These are phyloP conservation scores for Dynastes tityus DNA, from an alignment of 2,888 invertebrate genomes.

Conservation along the genomic window DNA sequence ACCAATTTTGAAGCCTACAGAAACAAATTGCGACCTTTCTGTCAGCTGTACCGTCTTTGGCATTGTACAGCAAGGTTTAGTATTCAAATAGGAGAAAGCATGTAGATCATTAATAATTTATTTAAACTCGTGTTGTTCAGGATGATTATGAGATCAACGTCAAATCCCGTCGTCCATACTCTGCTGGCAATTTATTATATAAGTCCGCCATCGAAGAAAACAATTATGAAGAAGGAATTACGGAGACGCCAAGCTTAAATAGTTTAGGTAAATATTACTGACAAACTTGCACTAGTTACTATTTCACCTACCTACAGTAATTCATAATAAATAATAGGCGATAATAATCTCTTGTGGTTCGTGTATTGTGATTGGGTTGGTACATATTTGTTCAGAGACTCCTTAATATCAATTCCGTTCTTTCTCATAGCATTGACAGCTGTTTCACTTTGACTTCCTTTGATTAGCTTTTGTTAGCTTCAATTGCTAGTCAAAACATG, in stretches of 20 bases:
- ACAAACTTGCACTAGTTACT: too few relatives aligned
- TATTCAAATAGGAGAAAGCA: constrained; percentile 17
- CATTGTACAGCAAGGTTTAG: constrained; percentile 52
- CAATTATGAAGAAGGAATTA: background rate
- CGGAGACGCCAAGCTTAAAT: constrained; percentile 29
- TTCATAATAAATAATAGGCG: too few relatives aligned
- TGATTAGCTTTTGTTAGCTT: too few relatives aligned
- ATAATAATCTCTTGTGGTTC: too few relatives aligned
- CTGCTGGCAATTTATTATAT: constrained; percentile 61
- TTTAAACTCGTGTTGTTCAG: constrained; percentile 51
- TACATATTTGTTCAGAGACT: too few relatives aligned
- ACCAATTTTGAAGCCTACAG: constrained; percentile 61
- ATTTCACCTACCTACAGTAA: too few relatives aligned
- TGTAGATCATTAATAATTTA: background rate
- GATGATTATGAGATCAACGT: constrained; percentile 56
- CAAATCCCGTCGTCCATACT: constrained; percentile 63
- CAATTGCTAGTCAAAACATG: too few relatives aligned
- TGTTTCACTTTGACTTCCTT: too few relatives aligned
- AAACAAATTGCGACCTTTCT: constrained; percentile 63
- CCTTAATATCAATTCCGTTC: too few relatives aligned
- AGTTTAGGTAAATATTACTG: constrained; percentile 30
- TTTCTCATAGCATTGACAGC: too few relatives aligned
- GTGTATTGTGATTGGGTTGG: too few relatives aligned
- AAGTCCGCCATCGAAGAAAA: constrained; percentile 20
- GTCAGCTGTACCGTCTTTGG: constrained; percentile 64